Conservation (phyloP, 2,797 vertebrate species). For the Chelonia mydas region DNA sequence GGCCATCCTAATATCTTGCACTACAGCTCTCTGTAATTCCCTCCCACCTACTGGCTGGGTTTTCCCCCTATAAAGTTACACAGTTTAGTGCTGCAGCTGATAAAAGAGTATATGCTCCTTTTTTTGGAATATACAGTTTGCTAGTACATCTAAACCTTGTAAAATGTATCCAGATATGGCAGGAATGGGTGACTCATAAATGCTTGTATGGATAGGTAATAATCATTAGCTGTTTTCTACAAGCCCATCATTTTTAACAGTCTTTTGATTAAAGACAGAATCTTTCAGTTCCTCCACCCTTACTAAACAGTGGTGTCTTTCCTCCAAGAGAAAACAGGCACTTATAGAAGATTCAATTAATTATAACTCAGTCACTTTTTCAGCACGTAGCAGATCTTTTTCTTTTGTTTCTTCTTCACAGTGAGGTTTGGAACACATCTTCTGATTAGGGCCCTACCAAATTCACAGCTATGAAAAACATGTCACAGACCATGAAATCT, state of each 20-base stretch:
- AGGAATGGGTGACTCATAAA: constrained; percentile 33
- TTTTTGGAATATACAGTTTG: background rate
- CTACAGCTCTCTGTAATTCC: background rate
- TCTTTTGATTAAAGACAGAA: constrained; percentile 37
- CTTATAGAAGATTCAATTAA: constrained; percentile 30
- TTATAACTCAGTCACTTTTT: background rate
- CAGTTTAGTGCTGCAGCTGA: background rate
- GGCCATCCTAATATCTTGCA: background rate
- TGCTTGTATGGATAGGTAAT: background rate
- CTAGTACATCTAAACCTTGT: background rate
- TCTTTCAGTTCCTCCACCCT: background rate
- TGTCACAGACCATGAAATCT: too few relatives aligned
- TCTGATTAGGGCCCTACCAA: too few relatives aligned
- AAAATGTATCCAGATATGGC: background rate
- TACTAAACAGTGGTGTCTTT: constrained; percentile 37
- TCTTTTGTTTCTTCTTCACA: constrained; percentile 31
- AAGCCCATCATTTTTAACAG: background rate
- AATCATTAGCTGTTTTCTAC: background rate
- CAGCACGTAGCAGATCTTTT: background rate
- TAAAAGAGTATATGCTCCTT: background rate
- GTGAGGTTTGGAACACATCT: background rate
- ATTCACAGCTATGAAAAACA: too few relatives aligned
- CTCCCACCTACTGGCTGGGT: background rate
- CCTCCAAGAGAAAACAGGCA: constrained; percentile 32
- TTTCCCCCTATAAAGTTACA: background rate